Conservation (phyloP, 2,888 invertebrate species). For the Neoaliturus tenellus region DNA sequence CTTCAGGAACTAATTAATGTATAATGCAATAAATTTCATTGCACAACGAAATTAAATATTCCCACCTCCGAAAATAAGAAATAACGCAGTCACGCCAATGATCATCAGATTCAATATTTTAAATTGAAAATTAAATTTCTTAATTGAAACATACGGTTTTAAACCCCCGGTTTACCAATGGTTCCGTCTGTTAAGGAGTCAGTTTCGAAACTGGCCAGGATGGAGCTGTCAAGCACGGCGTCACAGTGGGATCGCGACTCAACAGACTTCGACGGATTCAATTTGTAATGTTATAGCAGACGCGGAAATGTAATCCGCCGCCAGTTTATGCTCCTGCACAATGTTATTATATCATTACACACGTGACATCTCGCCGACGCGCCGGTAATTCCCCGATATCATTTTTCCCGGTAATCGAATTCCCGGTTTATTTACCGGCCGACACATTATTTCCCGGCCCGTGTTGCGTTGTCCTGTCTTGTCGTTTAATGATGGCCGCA, state of each 20-base stretch:
- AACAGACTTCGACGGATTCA: constrained; percentile 5
- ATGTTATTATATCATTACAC: constrained; percentile 43
- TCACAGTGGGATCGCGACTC: constrained; percentile 11
- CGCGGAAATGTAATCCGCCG: neutral
- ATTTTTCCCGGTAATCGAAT: constrained; percentile 6
- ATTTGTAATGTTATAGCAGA: constrained; percentile 33
- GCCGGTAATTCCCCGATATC: neutral
- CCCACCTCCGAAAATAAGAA: too few species aligned
- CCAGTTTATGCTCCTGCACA: constrained; percentile 11
- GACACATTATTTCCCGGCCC: neutral
- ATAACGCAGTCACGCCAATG: too few species aligned
- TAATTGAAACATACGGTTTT: too few species aligned
- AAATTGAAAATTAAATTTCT: too few species aligned
- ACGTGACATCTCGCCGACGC: neutral
- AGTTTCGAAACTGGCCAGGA: neutral
- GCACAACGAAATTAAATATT: too few species aligned
- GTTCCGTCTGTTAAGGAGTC: neutral
- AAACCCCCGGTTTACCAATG: too few species aligned
- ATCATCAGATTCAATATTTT: too few species aligned
- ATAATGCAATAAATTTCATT: too few species aligned
- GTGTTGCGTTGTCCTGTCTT: constrained; percentile 18
- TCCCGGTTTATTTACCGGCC: constrained; percentile 1
- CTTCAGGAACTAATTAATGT: too few species aligned
- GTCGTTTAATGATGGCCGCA: constrained; percentile 35
- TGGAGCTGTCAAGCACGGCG: neutral